A percentile compares a stretch with the other conserved stretches of the same genome.
phyloP scores from a whole-genome alignment of 2,113 vertebrate species.

The Engystomops pustulosus region DNA sequence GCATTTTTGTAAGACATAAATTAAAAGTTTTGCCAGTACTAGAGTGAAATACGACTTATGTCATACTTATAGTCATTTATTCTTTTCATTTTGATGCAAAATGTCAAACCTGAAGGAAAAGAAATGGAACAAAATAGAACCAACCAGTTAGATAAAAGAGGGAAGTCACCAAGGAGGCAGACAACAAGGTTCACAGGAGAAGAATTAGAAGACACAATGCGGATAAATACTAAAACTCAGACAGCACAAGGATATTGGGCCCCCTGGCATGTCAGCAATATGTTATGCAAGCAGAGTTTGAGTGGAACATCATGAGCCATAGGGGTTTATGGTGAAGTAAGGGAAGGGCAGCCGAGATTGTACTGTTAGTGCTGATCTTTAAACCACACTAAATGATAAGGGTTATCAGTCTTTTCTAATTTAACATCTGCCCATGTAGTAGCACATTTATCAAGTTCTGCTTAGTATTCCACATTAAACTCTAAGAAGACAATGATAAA shows the following conservation, averaged over 20 bases:
- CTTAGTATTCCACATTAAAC: slow-evolving; percentile 5
- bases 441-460: background rate
- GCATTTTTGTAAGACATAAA: background rate
- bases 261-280: background rate
- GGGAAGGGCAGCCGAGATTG: background rate
- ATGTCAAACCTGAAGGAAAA: background rate
- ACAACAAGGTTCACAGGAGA: background rate
- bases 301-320: background rate
- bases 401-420: slow-evolving; percentile 6
- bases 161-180: background rate
- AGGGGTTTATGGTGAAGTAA: background rate
- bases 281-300: background rate
- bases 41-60: background rate
- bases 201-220: background rate
- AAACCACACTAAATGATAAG: background rate
- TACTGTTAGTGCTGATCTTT: background rate
- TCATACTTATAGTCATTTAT: background rate
- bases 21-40: background rate
- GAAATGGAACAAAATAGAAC: background rate
- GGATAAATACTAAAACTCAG: background rate
- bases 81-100: background rate
- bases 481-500: slow-evolving; percentile 44
- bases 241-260: background rate
- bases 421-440: slow-evolving; percentile 3
- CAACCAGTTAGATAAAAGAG: background rate